Percentiles rank a stretch among this genome's conserved stretches.
Evolutionary conservation across 2,888 invertebrate genomes (phyloP).

Genomic region (Stenodema calcarata): DNA sequence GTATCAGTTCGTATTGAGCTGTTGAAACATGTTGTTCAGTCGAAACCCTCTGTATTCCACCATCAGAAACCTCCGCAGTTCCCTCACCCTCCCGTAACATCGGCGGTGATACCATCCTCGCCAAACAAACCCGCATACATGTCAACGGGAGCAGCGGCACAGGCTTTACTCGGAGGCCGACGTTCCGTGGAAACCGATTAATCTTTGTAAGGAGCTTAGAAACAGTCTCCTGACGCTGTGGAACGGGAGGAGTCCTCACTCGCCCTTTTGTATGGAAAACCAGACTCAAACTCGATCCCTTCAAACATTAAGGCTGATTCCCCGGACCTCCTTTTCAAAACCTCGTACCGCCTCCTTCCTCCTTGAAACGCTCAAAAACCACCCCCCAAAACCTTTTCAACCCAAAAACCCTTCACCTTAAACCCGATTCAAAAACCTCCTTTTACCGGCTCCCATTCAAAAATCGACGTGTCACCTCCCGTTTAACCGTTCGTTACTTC

Average conservation of each 20-base stretch:
- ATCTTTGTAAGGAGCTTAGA: constrained; percentile 35
- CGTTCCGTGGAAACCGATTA: not conserved
- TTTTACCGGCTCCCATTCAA: not conserved
- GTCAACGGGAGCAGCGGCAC: not conserved
- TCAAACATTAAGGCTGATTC: not conserved
- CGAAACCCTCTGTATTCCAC: not conserved
- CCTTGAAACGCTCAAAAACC: not conserved
- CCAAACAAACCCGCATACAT: not conserved
- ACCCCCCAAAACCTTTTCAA: not conserved
- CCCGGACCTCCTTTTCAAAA: not conserved
- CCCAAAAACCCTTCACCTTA: not conserved
- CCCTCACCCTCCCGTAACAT: not conserved
- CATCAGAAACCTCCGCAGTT: not conserved
- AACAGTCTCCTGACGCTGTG: not conserved
- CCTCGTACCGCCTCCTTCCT: not conserved
- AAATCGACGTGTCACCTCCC: not conserved
- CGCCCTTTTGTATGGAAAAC: not conserved
- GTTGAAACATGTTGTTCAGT: not conserved
- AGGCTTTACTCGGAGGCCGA: not conserved
- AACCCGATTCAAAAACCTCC: not conserved
- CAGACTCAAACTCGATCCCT: not conserved
- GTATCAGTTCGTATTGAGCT: not conserved
- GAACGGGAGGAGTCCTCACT: not conserved
- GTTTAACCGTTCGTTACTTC: not conserved
- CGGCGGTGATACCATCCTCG: not conserved